Percentiles rank a stretch among this genome's conserved stretches.
Evolutionary conservation across 2,113 vertebrate species (phyloP).

Genomic region (Chloropsis cyanopogon): DNA sequence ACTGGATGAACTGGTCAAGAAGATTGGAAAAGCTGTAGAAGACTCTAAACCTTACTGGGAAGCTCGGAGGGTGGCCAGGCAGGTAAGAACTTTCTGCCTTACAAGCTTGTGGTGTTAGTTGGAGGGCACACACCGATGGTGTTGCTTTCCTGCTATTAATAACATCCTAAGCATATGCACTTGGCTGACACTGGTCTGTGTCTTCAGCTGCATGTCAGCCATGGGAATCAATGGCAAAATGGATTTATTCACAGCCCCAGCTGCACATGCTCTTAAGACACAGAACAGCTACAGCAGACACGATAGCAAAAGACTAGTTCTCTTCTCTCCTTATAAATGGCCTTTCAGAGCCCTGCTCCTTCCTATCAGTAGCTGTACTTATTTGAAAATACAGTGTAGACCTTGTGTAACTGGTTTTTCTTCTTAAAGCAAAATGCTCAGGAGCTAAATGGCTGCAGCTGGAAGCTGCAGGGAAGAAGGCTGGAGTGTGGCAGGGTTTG

Average conservation of each 20-base stretch:
- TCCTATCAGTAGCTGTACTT: background rate
- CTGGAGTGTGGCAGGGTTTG: background rate
- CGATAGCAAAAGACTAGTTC: background rate
- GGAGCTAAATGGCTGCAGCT: background rate
- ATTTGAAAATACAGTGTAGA: background rate
- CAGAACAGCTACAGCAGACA: background rate
- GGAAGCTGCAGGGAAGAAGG: background rate
- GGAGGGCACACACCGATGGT: background rate
- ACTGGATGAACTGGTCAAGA: constrained; percentile 92
- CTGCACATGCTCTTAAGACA: background rate
- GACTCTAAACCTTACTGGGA: constrained; percentile 99
- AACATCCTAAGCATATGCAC: background rate
- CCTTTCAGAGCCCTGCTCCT: background rate
- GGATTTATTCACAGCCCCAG: background rate
- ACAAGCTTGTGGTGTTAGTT: background rate
- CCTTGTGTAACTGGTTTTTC: background rate
- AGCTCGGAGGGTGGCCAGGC: constrained; percentile 87
- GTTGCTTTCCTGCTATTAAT: background rate
- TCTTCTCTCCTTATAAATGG: background rate
- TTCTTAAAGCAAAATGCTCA: background rate
- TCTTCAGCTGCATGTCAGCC: background rate
- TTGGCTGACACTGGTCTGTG: background rate
- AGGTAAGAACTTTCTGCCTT: constrained; percentile 76
- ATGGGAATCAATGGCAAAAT: background rate
- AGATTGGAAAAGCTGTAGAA: constrained; percentile 93